These are phyloP conservation scores for Drosophila insularis DNA, from an alignment of 1,140 invertebrate genomes.

Conservation along the genomic window DNA sequence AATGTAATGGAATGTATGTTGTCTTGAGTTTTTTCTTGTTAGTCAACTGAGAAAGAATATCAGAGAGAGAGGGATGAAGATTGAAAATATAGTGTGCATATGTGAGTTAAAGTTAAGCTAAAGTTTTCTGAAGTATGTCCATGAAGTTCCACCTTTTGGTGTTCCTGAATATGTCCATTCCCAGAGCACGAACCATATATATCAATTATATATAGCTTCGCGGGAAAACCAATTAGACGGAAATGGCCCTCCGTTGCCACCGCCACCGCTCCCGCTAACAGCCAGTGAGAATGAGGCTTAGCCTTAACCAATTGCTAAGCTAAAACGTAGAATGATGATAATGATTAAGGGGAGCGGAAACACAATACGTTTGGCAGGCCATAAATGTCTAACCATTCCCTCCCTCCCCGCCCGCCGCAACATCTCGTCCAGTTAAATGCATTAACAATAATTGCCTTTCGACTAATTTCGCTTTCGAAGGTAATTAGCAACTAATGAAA, in stretches of 20 bases:
- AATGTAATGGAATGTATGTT: slow-evolving; percentile 71
- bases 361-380: slow-evolving; percentile 44
- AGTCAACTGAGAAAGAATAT: slow-evolving; percentile 50
- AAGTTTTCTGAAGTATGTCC: slow-evolving; percentile 18
- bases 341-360: slow-evolving; percentile 11
- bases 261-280: neutral
- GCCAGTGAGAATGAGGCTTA: neutral
- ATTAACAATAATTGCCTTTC: slow-evolving; percentile 76
- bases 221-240: slow-evolving; percentile 7
- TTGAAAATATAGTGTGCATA: neutral
- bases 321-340: neutral
- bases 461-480: slow-evolving; percentile 71
- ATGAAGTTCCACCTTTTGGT: neutral
- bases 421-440: slow-evolving; percentile 48
- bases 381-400: slow-evolving; percentile 45
- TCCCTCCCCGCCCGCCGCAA: neutral
- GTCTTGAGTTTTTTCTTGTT: slow-evolving; percentile 68
- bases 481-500: slow-evolving; percentile 75
- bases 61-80: neutral
- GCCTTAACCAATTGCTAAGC: neutral
- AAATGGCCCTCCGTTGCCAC: neutral
- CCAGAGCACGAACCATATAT: slow-evolving; percentile 1
- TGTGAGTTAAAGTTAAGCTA: slow-evolving; percentile 20
- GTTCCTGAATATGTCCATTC: neutral
- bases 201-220: slow-evolving; percentile 10